Evolutionary conservation across 2,113 vertebrate species (phyloP).

Genomic region (Zosterops japonicus): DNA sequence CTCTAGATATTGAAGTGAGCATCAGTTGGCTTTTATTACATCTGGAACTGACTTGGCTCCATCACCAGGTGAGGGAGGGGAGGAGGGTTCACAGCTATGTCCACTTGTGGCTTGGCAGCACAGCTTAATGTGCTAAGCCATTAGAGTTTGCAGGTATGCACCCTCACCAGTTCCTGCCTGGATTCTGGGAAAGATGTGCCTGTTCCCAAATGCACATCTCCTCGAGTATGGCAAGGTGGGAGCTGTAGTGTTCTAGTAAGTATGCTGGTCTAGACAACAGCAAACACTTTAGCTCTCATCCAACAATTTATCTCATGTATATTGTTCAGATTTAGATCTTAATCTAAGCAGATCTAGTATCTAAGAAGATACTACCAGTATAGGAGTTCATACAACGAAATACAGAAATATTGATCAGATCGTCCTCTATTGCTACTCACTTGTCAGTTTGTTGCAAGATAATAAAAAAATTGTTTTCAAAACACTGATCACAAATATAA

Average conservation of each 20-base stretch:
- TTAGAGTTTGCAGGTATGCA: background rate
- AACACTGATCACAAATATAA: background rate
- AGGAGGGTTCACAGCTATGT: accelerated
- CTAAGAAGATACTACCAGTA: background rate
- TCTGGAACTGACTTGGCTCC: background rate
- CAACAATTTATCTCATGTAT: background rate
- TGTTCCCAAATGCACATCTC: background rate
- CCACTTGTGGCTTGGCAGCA: background rate
- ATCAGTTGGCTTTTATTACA: background rate
- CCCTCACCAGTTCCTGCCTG: background rate
- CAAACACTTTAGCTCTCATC: background rate
- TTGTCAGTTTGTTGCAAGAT: background rate
- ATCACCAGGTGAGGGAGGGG: background rate
- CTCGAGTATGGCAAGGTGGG: background rate
- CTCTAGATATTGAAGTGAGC: background rate
- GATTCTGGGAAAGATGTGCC: background rate
- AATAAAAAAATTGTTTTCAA: background rate
- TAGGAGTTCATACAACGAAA: background rate
- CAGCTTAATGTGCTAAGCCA: background rate
- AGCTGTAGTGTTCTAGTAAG: background rate
- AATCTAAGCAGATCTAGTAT: background rate
- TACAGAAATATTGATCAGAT: background rate
- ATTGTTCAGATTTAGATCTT: background rate
- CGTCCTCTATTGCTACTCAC: background rate
- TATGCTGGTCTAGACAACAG: background rate